Percentiles rank a stretch among this genome's conserved stretches.
Evolutionary conservation across 2,888 invertebrate genomes (phyloP).

Genomic region (Dorcus parallelipipedus): DNA sequence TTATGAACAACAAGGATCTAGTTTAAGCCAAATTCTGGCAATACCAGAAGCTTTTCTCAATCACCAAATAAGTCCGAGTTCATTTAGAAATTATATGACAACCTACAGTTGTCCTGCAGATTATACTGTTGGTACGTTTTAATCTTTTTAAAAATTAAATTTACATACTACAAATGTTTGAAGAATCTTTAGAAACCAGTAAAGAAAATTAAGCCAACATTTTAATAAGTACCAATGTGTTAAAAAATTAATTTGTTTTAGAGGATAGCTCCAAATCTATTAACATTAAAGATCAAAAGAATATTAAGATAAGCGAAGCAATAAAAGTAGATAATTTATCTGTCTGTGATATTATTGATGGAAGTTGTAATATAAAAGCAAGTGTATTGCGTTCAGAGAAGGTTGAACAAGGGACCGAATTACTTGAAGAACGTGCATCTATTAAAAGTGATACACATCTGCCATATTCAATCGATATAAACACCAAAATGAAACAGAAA

Average conservation of each 20-base stretch:
- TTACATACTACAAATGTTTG: not conserved
- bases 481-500: constrained; percentile 18
- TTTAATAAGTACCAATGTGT: not conserved
- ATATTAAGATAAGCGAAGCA: constrained; percentile 3
- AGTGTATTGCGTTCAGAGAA: not conserved
- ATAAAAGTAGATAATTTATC: constrained; percentile 1
- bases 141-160: not conserved
- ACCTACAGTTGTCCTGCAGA: constrained; percentile 12
- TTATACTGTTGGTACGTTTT: constrained; percentile 13
- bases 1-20: constrained; percentile 27
- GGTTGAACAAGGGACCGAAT: constrained; percentile 45
- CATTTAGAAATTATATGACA: constrained; percentile 21
- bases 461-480: constrained; percentile 1
- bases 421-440: not conserved
- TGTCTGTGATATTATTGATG: constrained; percentile 13
- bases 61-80: constrained; percentile 33
- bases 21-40: constrained; percentile 43
- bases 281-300: not conserved
- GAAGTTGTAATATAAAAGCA: constrained; percentile 3
- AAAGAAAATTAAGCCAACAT: too few species aligned
- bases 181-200: too few species aligned
- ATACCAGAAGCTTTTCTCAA: constrained; percentile 45
- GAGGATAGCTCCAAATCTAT: not conserved
- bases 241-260: too few species aligned
- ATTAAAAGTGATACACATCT: not conserved